phyloP scores from a whole-genome alignment of 2,113 vertebrate species.

The Diphyllodes magnificus region DNA sequence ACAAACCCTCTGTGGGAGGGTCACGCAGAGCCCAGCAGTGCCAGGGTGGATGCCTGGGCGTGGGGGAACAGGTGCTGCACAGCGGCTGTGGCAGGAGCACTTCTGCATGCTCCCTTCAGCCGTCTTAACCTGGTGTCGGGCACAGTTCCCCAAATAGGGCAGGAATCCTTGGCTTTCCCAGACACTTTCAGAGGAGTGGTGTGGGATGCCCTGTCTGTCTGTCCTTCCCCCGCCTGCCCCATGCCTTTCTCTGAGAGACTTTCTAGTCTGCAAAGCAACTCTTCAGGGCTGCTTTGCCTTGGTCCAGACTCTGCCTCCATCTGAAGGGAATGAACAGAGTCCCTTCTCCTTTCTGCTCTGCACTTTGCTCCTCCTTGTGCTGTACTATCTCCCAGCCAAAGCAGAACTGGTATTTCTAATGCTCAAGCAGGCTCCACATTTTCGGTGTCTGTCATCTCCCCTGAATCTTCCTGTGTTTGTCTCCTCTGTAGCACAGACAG shows the following conservation, averaged over 20 bases:
- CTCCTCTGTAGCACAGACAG: neutral
- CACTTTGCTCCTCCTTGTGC: neutral
- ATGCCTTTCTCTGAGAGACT: neutral
- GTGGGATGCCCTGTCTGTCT: neutral
- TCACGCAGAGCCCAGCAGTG: neutral
- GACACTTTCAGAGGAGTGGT: neutral
- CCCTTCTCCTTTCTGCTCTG: neutral
- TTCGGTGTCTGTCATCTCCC: neutral
- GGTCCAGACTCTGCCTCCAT: rapidly evolving
- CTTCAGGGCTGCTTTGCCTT: neutral
- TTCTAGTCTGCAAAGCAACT: neutral
- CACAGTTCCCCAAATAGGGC: neutral
- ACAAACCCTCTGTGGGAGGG: neutral
- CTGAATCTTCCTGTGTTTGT: neutral
- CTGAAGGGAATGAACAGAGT: neutral
- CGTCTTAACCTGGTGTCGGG: rapidly evolving
- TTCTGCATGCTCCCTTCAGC: neutral
- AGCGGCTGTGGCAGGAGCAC: neutral
- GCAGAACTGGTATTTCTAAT: neutral
- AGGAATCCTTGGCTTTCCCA: neutral
- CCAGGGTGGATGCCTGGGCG: neutral
- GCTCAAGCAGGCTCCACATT: neutral
- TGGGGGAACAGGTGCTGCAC: rapidly evolving
- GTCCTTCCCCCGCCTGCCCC: neutral
- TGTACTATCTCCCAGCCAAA: neutral